Evolutionary conservation across 2,797 vertebrate species (phyloP), one percentile per base, ranked within the genome.

Genomic region (Anableps anableps): DNA sequence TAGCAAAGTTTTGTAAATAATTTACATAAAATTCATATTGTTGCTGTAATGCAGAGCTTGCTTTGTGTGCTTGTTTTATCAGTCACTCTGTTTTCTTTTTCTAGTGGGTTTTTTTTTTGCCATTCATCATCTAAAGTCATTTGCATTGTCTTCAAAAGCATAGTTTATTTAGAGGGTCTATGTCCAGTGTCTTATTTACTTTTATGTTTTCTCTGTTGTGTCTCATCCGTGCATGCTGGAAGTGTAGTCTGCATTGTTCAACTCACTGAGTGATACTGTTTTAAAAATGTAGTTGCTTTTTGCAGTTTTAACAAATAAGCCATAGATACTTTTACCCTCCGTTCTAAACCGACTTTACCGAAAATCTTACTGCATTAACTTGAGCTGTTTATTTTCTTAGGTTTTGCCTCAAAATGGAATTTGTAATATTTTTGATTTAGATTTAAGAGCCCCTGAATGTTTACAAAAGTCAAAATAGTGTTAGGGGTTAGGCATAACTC

Each of bases 101-200:
- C 64, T 51, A 70, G 51, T 55, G 88, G 75, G 85, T 77, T 29
- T 83, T 66, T 68, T 23, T 41, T 87, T 87, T 79, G 58, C 88
- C 93, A 92, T 83, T 83, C 86, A 85, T 88, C 81, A 89, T 91
- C 82, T 86, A 68, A 88, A 80, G 79, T 79, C 93, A 92, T 91
- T 91, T 83, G 86, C 81, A 77, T 26, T 83, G 43, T 87, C 80
- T 85, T 62, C 81, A 79, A 48, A 86, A 72, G 47, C 26, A 66
- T 79, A 77, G 58, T 45, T 23, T 85, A 79, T 87, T 43, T 83
- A 88, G 79, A 84, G 50, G 74, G 77, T 66, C 47, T 29, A n/a
- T 31, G 79, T 51, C 71, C 71, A 26, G 47, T 85, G 80, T 87
- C 70, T 17, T 82, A 41, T 71, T 48, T 72, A 60, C 53, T 41